phyloP scores from a whole-genome alignment of 2,113 vertebrate genomes.

The Hucho hucho region DNA sequence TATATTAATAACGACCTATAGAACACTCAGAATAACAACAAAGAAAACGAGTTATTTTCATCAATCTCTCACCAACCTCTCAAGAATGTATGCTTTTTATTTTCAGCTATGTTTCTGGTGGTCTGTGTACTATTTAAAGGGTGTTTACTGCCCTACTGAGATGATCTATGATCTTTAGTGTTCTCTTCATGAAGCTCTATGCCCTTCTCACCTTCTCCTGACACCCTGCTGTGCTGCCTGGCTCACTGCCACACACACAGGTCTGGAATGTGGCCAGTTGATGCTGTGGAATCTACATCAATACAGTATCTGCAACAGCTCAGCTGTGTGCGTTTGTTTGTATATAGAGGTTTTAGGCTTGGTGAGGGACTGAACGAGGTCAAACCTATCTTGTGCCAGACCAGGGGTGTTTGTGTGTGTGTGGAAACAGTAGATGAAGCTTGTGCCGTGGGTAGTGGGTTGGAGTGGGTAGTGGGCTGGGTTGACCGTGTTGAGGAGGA shows the following conservation, averaged over 20 bases:
- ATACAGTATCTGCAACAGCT: constrained; percentile 40
- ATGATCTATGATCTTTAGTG: constrained; percentile 15
- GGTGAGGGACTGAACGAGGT: constrained; percentile 1
- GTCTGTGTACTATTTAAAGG: not conserved
- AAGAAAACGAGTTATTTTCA: no score
- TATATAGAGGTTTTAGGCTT: not conserved
- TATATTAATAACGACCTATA: no score
- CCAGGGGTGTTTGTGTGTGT: not conserved
- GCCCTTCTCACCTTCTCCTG: constrained; percentile 43
- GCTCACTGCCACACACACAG: constrained; percentile 35
- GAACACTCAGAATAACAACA: no score
- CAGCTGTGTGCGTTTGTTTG: constrained; percentile 7
- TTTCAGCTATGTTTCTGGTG: no score
- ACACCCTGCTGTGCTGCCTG: constrained; percentile 11
- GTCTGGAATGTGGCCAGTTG: constrained; percentile 28
- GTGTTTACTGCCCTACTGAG: not conserved
- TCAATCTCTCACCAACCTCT: no score
- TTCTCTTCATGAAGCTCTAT: constrained; percentile 29
- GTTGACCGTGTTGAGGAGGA: constrained; percentile 4
- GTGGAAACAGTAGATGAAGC: not conserved
- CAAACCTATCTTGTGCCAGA: not conserved
- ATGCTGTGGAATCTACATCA: constrained; percentile 39
- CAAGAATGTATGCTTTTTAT: no score
- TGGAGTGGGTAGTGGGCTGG: no score
- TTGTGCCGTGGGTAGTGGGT: not conserved